phyloP scores from a whole-genome alignment of 2,888 invertebrate genomes.

The Protophormia terraenovae region DNA sequence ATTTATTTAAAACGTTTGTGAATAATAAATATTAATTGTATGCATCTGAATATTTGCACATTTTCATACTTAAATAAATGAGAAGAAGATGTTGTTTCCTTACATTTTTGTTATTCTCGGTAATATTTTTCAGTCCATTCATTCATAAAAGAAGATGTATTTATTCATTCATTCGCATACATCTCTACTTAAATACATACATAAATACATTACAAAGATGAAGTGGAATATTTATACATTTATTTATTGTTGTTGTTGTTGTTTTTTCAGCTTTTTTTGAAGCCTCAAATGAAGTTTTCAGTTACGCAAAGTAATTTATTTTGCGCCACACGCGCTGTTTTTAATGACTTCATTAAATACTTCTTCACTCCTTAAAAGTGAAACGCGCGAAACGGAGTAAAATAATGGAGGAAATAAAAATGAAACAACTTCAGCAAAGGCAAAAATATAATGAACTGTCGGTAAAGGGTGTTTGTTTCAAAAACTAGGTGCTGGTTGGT shows the following conservation, averaged over 20 bases:
- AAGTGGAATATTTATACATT: conserved; percentile 51
- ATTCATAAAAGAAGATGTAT: conserved; percentile 45
- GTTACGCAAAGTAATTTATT: conserved; percentile 79
- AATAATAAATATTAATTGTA: conserved; percentile 54
- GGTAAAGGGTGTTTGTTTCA: conserved; percentile 61
- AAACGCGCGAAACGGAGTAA: conserved; percentile 55
- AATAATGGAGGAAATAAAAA: conserved; percentile 60
- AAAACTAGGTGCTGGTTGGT: conserved; percentile 58
- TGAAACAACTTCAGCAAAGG: conserved; percentile 35
- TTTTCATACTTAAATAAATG: conserved; percentile 50
- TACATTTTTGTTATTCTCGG: not conserved
- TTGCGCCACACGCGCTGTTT: conserved; percentile 80
- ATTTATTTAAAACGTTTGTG: not conserved
- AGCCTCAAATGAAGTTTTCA: conserved; percentile 75
- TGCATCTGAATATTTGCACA: conserved; percentile 53
- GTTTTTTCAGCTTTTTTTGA: conserved; percentile 12
- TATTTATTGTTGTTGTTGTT: not conserved
- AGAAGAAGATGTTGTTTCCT: conserved; percentile 6
- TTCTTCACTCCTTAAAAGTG: conserved; percentile 59
- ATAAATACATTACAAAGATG: conserved; percentile 45
- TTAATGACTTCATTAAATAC: conserved; percentile 80
- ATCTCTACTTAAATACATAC: conserved; percentile 7
- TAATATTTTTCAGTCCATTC: conserved; percentile 17
- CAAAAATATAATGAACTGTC: conserved; percentile 34
- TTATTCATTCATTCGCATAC: not conserved